phyloP scores from a whole-genome alignment of 2,113 vertebrate genomes.

The Mobula hypostoma region DNA sequence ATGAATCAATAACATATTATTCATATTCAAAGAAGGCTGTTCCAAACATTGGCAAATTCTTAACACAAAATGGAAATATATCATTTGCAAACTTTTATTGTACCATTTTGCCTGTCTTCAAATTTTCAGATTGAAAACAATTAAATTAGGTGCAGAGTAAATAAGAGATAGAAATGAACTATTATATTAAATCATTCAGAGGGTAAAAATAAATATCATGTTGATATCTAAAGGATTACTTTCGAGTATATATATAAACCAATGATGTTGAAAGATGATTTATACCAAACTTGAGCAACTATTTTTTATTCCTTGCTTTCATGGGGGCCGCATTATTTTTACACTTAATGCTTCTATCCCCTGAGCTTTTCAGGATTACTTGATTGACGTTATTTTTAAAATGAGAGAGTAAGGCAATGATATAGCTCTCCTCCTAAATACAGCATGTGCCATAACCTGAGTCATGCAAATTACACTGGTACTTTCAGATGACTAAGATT shows the following conservation, averaged over 20 bases:
- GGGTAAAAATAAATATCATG: too few species aligned
- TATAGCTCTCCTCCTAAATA: constrained; percentile 73
- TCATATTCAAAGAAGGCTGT: constrained; percentile 4
- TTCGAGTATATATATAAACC: background rate
- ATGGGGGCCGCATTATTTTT: background rate
- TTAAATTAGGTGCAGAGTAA: background rate
- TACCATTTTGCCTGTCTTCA: background rate
- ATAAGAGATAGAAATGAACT: background rate
- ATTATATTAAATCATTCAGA: background rate
- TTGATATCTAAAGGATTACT: background rate
- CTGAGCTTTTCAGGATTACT: constrained; percentile 53
- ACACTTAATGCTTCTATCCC: background rate
- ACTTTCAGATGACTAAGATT: constrained; percentile 99
- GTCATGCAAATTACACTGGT: constrained; percentile 96
- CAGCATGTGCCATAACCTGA: constrained; percentile 89
- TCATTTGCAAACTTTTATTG: background rate
- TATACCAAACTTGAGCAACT: background rate
- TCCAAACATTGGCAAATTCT: background rate
- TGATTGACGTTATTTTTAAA: constrained; percentile 63
- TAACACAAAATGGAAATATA: background rate
- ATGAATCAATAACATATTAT: background rate
- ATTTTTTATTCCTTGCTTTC: background rate
- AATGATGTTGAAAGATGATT: background rate
- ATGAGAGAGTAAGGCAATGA: constrained; percentile 50
- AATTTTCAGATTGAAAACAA: background rate